Evolutionary conservation across 2,797 vertebrate genomes (phyloP).

Genomic region (Malacoctenus gilli): DNA sequence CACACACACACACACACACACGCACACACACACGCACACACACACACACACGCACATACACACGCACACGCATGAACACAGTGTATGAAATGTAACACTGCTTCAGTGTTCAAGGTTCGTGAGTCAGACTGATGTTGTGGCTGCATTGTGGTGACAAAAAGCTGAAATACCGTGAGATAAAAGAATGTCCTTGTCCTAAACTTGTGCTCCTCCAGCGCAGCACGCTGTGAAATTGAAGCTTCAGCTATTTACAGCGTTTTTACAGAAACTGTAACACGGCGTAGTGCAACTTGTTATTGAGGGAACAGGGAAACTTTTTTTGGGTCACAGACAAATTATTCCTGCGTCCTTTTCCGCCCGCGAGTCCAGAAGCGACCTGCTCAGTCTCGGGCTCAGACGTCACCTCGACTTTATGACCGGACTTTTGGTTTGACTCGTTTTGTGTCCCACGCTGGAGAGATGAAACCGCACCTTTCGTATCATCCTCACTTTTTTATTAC

Average conservation of each 20-base stretch:
- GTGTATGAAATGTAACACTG: slow-evolving; percentile 11
- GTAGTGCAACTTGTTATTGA: slow-evolving; percentile 9
- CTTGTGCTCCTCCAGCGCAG: not conserved
- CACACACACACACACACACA: too few relatives aligned
- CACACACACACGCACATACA: too few relatives aligned
- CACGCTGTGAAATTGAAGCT: slow-evolving; percentile 18
- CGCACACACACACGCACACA: too few relatives aligned
- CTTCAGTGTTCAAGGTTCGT: slow-evolving; percentile 32
- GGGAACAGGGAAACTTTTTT: not conserved
- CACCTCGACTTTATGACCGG: too few relatives aligned
- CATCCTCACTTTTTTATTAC: too few relatives aligned
- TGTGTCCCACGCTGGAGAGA: too few relatives aligned
- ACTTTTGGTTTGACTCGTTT: too few relatives aligned
- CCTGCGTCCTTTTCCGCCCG: too few relatives aligned
- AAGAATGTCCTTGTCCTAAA: slow-evolving; percentile 45
- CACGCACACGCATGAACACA: not conserved
- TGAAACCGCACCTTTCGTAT: not conserved
- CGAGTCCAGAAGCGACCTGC: not conserved
- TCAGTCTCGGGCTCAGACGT: not conserved
- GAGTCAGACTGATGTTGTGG: slow-evolving; percentile 19
- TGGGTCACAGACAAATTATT: slow-evolving; percentile 10
- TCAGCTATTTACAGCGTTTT: slow-evolving; percentile 21
- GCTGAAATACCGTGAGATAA: slow-evolving; percentile 38
- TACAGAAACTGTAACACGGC: slow-evolving; percentile 3
- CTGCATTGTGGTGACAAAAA: slow-evolving; percentile 30